Conservation (phyloP, 2,113 vertebrate genomes). For the Australoheros scitulus region DNA sequence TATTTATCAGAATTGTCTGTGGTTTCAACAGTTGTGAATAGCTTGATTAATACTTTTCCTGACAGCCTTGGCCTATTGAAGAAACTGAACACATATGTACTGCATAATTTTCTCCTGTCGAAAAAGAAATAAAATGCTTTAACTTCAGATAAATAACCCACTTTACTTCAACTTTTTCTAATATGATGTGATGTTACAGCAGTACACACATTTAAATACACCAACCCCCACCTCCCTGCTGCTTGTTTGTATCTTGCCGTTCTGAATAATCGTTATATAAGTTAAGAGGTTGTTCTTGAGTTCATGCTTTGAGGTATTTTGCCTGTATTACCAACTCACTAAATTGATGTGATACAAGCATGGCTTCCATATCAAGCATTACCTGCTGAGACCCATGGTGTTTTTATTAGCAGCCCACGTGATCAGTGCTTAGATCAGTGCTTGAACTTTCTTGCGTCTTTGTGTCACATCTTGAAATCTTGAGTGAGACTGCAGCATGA, state of each 20-base stretch:
- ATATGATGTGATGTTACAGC: too few relatives aligned
- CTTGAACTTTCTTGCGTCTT: background rate
- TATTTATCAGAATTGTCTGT: background rate
- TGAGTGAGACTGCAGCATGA: background rate
- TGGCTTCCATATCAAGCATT: background rate
- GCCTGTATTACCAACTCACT: background rate
- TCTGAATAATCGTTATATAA: background rate
- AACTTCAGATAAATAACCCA: too few relatives aligned
- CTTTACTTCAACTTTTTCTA: too few relatives aligned
- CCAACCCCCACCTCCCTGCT: too few relatives aligned
- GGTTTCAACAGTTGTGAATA: background rate
- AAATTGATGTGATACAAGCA: rapidly evolving
- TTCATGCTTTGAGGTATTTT: background rate
- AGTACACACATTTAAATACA: too few relatives aligned
- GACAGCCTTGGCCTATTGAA: background rate
- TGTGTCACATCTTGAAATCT: background rate
- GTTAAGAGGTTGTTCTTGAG: background rate
- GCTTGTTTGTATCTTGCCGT: background rate
- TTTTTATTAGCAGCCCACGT: background rate
- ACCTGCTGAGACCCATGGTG: background rate
- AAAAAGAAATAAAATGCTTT: background rate
- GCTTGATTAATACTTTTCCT: background rate
- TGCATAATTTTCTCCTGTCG: background rate
- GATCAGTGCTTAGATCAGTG: background rate
- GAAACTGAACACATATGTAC: background rate